Percentiles rank a stretch among this genome's conserved stretches.
Evolutionary conservation across 2,113 vertebrate genomes (phyloP).

Genomic region (Protomyctophum bolini): DNA sequence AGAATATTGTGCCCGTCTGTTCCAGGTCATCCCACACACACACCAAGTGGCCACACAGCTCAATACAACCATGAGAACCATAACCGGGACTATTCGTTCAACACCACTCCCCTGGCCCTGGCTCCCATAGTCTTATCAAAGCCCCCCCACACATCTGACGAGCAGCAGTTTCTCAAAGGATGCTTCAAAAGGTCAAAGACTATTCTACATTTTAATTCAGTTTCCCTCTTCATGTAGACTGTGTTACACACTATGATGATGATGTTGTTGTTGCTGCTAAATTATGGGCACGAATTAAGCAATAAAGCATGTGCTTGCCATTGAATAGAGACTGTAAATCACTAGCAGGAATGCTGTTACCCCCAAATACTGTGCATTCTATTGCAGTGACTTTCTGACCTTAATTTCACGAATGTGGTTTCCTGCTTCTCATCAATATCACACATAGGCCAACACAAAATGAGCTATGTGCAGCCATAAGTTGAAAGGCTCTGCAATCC

Average conservation of each 20-base stretch:
- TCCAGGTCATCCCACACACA: too few species aligned
- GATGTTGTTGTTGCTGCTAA: not conserved
- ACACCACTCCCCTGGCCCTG: too few species aligned
- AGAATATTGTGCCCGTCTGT: too few species aligned
- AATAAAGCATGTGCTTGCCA: not conserved
- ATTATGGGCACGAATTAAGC: constrained; percentile 21
- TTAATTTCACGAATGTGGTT: constrained; percentile 31
- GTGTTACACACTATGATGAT: not conserved
- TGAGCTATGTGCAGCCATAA: constrained; percentile 7
- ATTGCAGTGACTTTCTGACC: constrained; percentile 13
- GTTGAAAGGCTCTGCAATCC: not conserved
- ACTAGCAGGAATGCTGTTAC: not conserved
- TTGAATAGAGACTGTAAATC: constrained; percentile 19
- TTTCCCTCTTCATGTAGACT: not conserved
- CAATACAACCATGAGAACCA: too few species aligned
- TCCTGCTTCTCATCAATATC: constrained; percentile 44
- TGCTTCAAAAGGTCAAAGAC: too few species aligned
- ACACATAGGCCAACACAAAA: constrained; percentile 18
- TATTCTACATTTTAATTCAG: too few species aligned
- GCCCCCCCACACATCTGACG: too few species aligned
- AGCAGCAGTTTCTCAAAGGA: too few species aligned
- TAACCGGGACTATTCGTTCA: too few species aligned
- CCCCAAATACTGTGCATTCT: constrained; percentile 9
- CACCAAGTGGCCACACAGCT: too few species aligned
- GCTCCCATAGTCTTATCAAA: not conserved